Evolutionary conservation across 37 sponge, comb jelly and placozoan species (phyloP).

Genomic region (Aplysina aerophoba): DNA sequence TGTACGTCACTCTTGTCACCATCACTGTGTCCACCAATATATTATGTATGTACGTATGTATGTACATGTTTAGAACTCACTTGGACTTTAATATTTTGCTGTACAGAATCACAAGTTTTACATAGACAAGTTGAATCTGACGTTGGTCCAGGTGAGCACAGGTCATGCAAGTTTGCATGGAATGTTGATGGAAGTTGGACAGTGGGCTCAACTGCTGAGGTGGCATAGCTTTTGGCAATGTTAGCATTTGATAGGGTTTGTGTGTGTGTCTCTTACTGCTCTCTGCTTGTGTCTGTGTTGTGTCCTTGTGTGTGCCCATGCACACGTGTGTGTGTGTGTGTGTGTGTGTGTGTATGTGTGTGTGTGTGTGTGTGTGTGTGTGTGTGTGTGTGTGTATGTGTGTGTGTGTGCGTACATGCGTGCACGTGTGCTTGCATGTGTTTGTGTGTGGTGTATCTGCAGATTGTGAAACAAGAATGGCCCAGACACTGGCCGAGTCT

Average conservation of each 20-base stretch:
- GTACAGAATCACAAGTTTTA: slow-evolving; percentile 73
- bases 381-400: neutral
- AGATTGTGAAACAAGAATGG: slow-evolving; percentile 99
- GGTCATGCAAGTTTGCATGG: neutral
- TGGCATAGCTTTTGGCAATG: neutral
- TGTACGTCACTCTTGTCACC: neutral
- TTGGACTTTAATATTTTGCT: too few relatives aligned
- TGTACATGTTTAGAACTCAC: neutral
- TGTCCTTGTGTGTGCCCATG: neutral
- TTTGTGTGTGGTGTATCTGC: slow-evolving; percentile 21
- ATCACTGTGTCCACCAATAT: too few relatives aligned
- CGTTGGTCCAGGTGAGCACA: slow-evolving; percentile 86
- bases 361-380: neutral
- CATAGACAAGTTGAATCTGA: slow-evolving; percentile 89
- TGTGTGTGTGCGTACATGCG: neutral
- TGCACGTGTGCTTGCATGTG: neutral
- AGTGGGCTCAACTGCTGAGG: neutral
- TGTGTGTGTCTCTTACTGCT: neutral
- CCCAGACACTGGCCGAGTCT: slow-evolving; percentile 97
- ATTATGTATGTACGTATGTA: neutral
- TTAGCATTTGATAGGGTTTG: neutral
- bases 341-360: too few relatives aligned
- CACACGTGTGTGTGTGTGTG: neutral
- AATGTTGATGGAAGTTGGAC: neutral
- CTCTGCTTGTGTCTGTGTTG: neutral